Evolutionary conservation across 2,797 vertebrate genomes (phyloP).

Genomic region (Momotus momota): DNA sequence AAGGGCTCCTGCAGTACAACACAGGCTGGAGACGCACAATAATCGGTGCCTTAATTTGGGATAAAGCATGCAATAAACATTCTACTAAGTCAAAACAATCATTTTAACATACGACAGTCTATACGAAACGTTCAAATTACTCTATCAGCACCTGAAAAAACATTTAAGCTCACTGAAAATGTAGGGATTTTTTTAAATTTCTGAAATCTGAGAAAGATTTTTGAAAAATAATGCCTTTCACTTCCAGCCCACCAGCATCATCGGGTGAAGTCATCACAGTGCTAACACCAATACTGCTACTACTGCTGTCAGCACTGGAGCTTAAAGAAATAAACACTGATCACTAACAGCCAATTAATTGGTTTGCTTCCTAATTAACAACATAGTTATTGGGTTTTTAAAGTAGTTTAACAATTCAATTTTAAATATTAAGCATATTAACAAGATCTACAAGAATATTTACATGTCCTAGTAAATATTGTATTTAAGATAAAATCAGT

Average conservation of each 20-base stretch:
- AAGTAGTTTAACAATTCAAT: neutral
- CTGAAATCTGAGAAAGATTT: neutral
- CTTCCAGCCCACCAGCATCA: neutral
- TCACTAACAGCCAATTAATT: neutral
- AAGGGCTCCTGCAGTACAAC: neutral
- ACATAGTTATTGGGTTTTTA: neutral
- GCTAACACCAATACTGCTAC: neutral
- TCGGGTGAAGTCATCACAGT: neutral
- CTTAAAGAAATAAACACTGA: neutral
- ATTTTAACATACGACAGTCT: neutral
- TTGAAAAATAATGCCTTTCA: neutral
- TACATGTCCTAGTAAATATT: neutral
- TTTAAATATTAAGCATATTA: neutral
- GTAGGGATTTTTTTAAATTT: fast-evolving
- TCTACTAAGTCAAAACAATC: neutral
- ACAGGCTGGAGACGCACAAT: neutral
- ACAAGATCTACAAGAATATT: neutral
- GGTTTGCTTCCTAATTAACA: neutral
- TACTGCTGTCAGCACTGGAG: neutral
- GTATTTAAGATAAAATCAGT: neutral
- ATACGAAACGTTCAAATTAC: neutral
- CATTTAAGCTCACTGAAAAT: neutral
- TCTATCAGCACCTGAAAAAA: neutral
- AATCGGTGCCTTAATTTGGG: neutral
- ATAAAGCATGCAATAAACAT: neutral